Evolutionary conservation across 2,888 invertebrate genomes (phyloP), one percentile per base, ranked within the genome.

Genomic region (Timandra comae): DNA sequence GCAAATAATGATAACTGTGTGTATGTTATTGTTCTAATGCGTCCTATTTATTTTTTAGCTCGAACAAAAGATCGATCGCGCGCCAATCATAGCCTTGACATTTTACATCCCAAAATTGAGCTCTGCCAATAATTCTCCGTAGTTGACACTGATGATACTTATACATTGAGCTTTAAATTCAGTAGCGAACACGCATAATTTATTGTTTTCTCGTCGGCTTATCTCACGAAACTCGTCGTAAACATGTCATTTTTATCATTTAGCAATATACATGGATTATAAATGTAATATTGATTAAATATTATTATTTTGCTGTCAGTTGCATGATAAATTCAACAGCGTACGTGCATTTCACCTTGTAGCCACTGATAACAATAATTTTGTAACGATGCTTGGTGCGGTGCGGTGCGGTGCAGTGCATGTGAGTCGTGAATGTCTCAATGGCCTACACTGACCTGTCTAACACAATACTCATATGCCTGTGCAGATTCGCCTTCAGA

Each of bases 391-490:
- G 13, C 16, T 16, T 8, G 13, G 16, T 2, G n/a, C 9, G 22
- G 7, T 22, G 20, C 6, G 20, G 5, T 9, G 22, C 9, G 2
- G 22, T 22, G 6, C 20, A 33, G 28, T 31, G 30, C 27, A 31
- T 29, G 27, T 29, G 31, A 21, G 7, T 7, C 12, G 29, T 30
- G 38, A 35, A 35, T 35, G n/a, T 4, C 7, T 6, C 10, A 27
- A 12, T 12, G 8, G 12, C 40, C 42, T 37, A 37, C 43, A 74
- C 80, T 81, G 68, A 85, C 85, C 85, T 85, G 84, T 85, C 85
- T 46, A 86, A 65, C 46, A 87, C 87, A 46, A 84, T 86, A 68
- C 77, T 84, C 85, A 87, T 87, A 58, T 87, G 86, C 49, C 77
- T 76, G 56, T 87, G 80, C 22, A 87, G 76, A 56, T 87, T 87